These are phyloP conservation scores for Epiblema foenella DNA, from an alignment of 2,888 invertebrate species.

Conservation along the genomic window DNA sequence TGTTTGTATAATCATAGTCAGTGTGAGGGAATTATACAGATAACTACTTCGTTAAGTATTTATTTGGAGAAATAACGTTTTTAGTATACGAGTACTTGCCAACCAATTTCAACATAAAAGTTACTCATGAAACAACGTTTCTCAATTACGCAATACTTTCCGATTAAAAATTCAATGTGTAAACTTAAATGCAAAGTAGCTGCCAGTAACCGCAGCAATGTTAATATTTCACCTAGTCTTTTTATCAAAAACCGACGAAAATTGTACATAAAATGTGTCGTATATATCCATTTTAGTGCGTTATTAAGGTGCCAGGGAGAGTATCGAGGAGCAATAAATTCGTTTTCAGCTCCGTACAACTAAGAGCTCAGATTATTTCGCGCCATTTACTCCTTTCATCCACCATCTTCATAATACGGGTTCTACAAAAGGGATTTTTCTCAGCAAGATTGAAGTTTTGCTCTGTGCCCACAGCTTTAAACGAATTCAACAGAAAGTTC, in stretches of 20 bases:
- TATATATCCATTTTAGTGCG: conserved; percentile 49
- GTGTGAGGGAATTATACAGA: too few relatives aligned
- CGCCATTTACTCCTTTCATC: conserved; percentile 82
- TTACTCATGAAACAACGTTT: too few relatives aligned
- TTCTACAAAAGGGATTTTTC: conserved; percentile 74
- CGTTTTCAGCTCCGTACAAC: conserved; percentile 79
- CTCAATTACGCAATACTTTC: too few relatives aligned
- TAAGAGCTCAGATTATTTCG: conserved; percentile 83
- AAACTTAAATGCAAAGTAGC: neutral
- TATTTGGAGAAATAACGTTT: too few relatives aligned
- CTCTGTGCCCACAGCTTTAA: conserved; percentile 66
- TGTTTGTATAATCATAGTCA: too few relatives aligned
- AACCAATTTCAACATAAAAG: too few relatives aligned
- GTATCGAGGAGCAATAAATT: conserved; percentile 80
- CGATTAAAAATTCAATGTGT: neutral
- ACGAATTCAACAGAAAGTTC: conserved; percentile 57
- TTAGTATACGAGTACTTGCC: too few relatives aligned
- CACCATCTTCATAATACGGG: conserved; percentile 77
- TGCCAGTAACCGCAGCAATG: conserved; percentile 7
- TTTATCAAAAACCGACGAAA: conserved; percentile 31
- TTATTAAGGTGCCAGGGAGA: conserved; percentile 73
- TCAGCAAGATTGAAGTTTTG: conserved; percentile 72
- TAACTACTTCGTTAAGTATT: too few relatives aligned
- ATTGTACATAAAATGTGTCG: conserved; percentile 36
- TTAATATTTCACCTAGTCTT: conserved; percentile 14